Conservation (phyloP, 1,140 invertebrate species). For the Nasonia giraulti region DNA sequence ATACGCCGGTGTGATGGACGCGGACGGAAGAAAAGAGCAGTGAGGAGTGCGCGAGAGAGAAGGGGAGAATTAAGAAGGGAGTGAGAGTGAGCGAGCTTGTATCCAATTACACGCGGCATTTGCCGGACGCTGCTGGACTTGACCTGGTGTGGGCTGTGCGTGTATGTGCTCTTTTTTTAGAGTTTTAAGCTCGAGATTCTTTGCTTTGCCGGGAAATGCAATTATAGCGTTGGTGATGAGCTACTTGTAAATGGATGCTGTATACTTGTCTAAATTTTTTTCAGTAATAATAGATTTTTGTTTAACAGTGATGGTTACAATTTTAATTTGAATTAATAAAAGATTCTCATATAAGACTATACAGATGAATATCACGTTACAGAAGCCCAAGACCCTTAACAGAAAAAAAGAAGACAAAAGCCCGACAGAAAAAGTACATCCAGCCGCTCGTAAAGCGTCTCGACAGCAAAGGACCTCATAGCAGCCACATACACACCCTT, state of each 20-base stretch:
- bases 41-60: no score
- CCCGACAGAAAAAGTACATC: not conserved
- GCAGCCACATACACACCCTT: not conserved
- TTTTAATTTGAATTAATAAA: no score
- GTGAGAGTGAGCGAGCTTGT: conserved; percentile 53
- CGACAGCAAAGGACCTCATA: conserved; percentile 7
- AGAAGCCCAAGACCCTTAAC: not conserved
- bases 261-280: no score
- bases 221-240: not conserved
- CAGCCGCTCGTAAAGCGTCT: not conserved
- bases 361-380: no score
- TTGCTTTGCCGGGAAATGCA: not conserved
- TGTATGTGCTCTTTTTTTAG: not conserved
- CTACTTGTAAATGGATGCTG: no score
- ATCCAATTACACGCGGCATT: conserved; percentile 65
- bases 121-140: conserved; percentile 14
- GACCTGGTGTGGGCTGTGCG: not conserved
- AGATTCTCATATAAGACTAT: no score
- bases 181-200: not conserved
- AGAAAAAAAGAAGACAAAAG: not conserved
- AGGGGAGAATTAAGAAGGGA: conserved; percentile 46
- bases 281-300: no score
- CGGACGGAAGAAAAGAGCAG: not conserved
- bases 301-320: no score
- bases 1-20: conserved; percentile 34